Conservation (phyloP, 1,140 invertebrate genomes). For the Hycleus phaleratus region DNA sequence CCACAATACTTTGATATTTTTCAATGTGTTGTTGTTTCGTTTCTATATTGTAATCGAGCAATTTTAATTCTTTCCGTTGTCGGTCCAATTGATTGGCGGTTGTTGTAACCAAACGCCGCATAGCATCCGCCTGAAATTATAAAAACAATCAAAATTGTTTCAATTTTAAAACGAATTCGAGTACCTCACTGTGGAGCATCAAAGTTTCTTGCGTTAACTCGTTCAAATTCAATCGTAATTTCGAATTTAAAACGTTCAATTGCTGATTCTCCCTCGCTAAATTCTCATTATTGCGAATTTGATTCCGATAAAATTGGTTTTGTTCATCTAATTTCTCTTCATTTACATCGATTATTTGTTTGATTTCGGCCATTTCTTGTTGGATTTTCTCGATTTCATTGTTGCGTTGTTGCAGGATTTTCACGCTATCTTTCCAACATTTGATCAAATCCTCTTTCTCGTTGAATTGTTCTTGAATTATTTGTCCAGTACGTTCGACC, state of each 20-base stretch:
- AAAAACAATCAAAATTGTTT: background rate
- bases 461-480: conserved; percentile 29
- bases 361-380: conserved; percentile 21
- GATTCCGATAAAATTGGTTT: conserved; percentile 32
- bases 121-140: conserved; percentile 21
- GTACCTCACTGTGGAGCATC: conserved; percentile 22
- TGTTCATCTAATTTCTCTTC: conserved; percentile 33
- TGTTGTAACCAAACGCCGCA: conserved; percentile 21
- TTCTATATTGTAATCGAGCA: conserved; percentile 18
- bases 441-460: conserved; percentile 31
- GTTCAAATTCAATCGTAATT: conserved; percentile 20
- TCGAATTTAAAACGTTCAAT: conserved; percentile 24
- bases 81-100: conserved; percentile 28
- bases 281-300: conserved; percentile 33
- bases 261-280: conserved; percentile 27
- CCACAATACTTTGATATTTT: conserved; percentile 4
- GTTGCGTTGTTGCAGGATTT: conserved; percentile 48
- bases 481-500: conserved; percentile 42
- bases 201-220: conserved; percentile 24
- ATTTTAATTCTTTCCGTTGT: conserved; percentile 21
- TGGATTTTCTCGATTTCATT: conserved; percentile 45
- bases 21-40: conserved; percentile 23
- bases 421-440: conserved; percentile 47
- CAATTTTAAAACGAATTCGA: background rate
- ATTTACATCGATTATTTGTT: conserved; percentile 24